Evolutionary conservation across 2,888 invertebrate genomes (phyloP).

Genomic region (Callimorpha dominula): DNA sequence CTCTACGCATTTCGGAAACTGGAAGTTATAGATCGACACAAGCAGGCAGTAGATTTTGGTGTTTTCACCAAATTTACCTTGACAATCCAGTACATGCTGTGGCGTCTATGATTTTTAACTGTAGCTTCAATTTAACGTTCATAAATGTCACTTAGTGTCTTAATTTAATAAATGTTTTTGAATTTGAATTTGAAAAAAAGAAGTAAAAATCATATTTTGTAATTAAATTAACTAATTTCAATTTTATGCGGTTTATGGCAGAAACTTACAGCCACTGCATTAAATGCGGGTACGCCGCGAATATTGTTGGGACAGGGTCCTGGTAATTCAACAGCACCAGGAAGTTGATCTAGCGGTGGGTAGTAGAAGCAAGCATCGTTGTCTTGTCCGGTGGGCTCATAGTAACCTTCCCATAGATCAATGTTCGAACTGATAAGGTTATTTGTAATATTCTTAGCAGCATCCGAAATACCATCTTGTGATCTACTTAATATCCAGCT

Average conservation of each 20-base stretch:
- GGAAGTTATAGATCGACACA: too few species aligned
- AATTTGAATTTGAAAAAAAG: too few species aligned
- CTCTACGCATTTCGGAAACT: too few species aligned
- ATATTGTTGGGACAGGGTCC: conserved; percentile 67
- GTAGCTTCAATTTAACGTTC: too few species aligned
- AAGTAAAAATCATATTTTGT: too few species aligned
- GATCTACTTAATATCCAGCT: conserved; percentile 76
- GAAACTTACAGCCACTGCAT: conserved; percentile 60
- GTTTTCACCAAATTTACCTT: too few species aligned
- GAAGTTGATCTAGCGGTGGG: conserved; percentile 63
- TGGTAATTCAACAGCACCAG: conserved; percentile 60
- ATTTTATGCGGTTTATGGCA: neutral
- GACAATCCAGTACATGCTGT: too few species aligned
- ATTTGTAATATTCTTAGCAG: conserved; percentile 56
- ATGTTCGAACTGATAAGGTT: conserved; percentile 55
- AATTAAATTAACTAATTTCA: neutral
- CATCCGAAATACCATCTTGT: conserved; percentile 57
- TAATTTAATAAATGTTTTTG: too few species aligned
- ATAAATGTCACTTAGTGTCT: too few species aligned
- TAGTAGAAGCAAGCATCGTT: conserved; percentile 74
- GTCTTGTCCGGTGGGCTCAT: conserved; percentile 63
- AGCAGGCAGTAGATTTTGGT: too few species aligned
- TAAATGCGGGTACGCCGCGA: conserved; percentile 63
- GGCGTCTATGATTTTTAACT: too few species aligned
- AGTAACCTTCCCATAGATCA: conserved; percentile 70